Evolutionary conservation across 37 sponge, comb jelly and placozoan genomes (phyloP), one percentile per base, ranked within the genome.

Genomic region (Theonella swinhoei): DNA sequence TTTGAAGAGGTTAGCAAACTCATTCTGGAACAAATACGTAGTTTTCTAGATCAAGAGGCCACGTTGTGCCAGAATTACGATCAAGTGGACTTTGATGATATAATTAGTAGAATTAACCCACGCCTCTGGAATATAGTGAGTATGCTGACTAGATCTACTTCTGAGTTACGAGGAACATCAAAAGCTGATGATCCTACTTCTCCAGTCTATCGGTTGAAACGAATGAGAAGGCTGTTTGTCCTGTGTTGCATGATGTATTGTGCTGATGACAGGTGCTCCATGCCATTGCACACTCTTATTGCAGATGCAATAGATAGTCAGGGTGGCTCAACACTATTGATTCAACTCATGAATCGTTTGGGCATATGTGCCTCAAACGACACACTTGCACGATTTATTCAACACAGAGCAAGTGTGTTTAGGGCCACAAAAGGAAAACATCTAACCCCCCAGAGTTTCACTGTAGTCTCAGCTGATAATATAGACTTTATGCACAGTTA

Each of bases 401-500:
- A 65, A n/a, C 25, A 34, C 38, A 64, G 36, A 37, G 66, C 66
- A 1, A 19, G 1, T 64, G 3, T 7, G 24, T 40, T 24, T 38
- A 29, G 8, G 14, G 26, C 28, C 3, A 61, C 4, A 35, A 33
- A 19, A 60, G 8, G 26, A 30, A 24, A 43, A 58, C 40, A 3
- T 23, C 11, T 36, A 14, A 47, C 9, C n/a, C 41, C 64, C 61
- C 3, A 31, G 14, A 61, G 24, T 39, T 35, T 78, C 63, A 63
- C 64, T 35, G 23, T 80, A 19, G 23, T 68, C 23, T 80, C 80
- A 38, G 54, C 26, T 11, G 79, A 78, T 39, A 80, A 80, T 58
- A 43, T 80, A 37, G 80, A 80, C 32, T 80, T 80, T 39, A 2
- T 80, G 19, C 80, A 80, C 70, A 68, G 70, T 30, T 80, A 43